phyloP scores from a whole-genome alignment of 2,888 invertebrate species.

The Trichogramma dendrolimi region DNA sequence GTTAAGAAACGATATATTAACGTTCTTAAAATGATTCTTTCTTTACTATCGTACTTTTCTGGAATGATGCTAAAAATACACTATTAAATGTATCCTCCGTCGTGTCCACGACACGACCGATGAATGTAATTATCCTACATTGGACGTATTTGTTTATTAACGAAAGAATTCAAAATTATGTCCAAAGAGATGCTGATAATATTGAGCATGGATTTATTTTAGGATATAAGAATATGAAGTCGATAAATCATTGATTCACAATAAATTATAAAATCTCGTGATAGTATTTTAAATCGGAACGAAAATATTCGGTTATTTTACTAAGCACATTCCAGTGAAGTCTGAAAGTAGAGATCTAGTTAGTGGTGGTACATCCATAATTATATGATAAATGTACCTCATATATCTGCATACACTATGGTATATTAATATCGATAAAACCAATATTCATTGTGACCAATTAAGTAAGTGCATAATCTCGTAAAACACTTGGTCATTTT shows the following conservation, averaged over 20 bases:
- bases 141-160: background rate
- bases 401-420: conserved; percentile 32
- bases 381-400: background rate
- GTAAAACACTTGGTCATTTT: conserved; percentile 40
- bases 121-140: conserved; percentile 10
- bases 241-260: conserved; percentile 10
- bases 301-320: conserved; percentile 28
- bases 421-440: conserved; percentile 35
- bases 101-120: conserved; percentile 9
- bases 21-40: conserved; percentile 33
- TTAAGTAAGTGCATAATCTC: conserved; percentile 38
- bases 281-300: conserved; percentile 19
- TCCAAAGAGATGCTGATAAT: background rate
- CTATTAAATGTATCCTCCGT: conserved; percentile 1
- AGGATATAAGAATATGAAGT: conserved; percentile 10
- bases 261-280: conserved; percentile 11
- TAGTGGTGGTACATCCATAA: conserved; percentile 48
- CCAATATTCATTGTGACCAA: conserved; percentile 42
- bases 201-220: conserved; percentile 23
- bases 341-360: conserved; percentile 45
- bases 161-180: background rate
- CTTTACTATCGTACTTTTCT: conserved; percentile 39
- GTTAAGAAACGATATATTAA: conserved; percentile 26
- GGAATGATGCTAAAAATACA: conserved; percentile 38
- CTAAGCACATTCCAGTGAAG: conserved; percentile 48